Evolutionary conservation across 2,888 invertebrate genomes (phyloP), one percentile per base, ranked within the genome.

Genomic region (Agriotes lineatus): DNA sequence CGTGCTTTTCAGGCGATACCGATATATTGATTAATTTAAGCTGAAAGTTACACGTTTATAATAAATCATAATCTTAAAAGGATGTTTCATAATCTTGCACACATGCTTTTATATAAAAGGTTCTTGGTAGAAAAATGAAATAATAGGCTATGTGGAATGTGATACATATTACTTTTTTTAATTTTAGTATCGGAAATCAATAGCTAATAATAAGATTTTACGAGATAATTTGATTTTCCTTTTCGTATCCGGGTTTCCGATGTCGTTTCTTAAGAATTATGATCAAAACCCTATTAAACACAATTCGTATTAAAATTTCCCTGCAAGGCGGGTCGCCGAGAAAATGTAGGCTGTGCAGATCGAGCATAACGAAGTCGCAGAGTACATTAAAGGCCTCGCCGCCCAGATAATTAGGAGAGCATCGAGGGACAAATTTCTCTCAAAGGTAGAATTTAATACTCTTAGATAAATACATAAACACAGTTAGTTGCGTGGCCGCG

Each of bases 391-490:
- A 48, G 48, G 48, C 48, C 48, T 22, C 48, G 20, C 22, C 48
- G 48, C 48, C 19, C 22, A 48, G 48, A 52, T 52, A 52, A 52
- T 58, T 58, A 37, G 16, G 37, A 19, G n/a, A 42, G 42, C 20
- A 39, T 58, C 42, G 42, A 58, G 57, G 22, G 57, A 42, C 20
- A 42, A 39, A 42, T 37, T 22, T 58, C 37, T 20, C 42, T 54
- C 52, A 18, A 19, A 52, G 52, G 52, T 52, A 52, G 52, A 12
- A 33, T 52, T 52, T 52, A 52, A 52, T 52, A 52, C 52, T 52
- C 52, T 52, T 52, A 52, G 52, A 52, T 52, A 52, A 52, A 52
- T 52, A 52, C 52, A 33, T 52, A 52, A 52, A 52, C 52, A 22
- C 48, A 48, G 16, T 16, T 33, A 52, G 52, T 52, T 33, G 18